Percentiles rank a stretch among this genome's conserved stretches.
phyloP scores from a whole-genome alignment of 2,888 invertebrate species.

The Stegana nigrithorax region DNA sequence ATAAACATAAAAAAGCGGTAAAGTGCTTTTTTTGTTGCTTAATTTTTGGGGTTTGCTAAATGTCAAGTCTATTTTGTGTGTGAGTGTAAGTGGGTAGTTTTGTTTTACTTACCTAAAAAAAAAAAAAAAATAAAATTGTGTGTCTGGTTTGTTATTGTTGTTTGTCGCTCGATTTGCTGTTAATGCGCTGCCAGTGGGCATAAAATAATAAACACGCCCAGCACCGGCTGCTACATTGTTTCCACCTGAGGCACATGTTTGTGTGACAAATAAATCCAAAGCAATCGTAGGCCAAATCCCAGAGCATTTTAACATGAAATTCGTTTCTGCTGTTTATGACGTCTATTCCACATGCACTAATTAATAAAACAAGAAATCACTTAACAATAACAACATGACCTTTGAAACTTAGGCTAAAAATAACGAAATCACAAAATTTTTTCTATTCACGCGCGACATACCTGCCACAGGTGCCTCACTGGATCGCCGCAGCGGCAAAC shows the following conservation, averaged over 20 bases:
- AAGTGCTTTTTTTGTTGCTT: background rate
- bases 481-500: constrained; percentile 86
- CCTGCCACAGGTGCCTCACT: constrained; percentile 77
- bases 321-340: background rate
- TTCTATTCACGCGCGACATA: background rate
- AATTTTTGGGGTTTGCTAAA: background rate
- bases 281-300: background rate
- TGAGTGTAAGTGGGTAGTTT: too few species aligned
- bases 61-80: too few species aligned
- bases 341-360: background rate
- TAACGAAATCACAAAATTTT: too few species aligned
- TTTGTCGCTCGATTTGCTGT: background rate
- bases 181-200: background rate
- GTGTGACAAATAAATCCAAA: too few species aligned
- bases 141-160: background rate
- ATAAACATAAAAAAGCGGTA: constrained; percentile 1
- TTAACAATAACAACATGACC: too few species aligned
- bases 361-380: background rate
- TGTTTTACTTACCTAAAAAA: background rate
- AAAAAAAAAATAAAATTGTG: background rate
- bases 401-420: too few species aligned
- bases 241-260: too few species aligned
- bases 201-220: constrained; percentile 2
- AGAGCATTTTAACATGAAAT: background rate
- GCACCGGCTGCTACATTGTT: background rate